Evolutionary conservation across 2,113 vertebrate genomes (phyloP).

Genomic region (Gobio gobio): DNA sequence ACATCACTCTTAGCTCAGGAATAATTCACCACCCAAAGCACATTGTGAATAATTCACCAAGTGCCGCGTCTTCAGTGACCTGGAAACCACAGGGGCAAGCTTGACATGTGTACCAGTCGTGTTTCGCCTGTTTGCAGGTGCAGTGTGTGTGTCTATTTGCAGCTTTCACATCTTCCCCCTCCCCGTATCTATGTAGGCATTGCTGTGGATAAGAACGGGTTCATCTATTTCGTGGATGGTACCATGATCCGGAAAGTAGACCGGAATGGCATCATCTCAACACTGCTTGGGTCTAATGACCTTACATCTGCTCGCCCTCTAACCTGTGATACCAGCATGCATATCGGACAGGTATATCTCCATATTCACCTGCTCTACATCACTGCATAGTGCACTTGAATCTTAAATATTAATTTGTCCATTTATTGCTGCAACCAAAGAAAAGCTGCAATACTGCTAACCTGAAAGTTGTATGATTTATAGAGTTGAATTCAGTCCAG

Average conservation of each 20-base stretch:
- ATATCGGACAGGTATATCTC: conserved; percentile 91
- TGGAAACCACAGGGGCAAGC: conserved; percentile 54
- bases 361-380: neutral
- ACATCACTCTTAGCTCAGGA: conserved; percentile 32
- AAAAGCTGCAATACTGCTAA: neutral
- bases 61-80: conserved; percentile 44
- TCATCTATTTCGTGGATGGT: conserved; percentile 98
- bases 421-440: neutral
- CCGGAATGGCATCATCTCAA: conserved; percentile 97
- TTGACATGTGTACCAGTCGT: conserved; percentile 48
- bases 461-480: conserved; percentile 4
- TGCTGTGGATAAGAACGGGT: conserved; percentile 93
- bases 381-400: neutral
- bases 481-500: neutral
- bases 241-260: conserved; percentile 99
- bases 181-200: conserved; percentile 79
- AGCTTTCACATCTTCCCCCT: conserved; percentile 23
- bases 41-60: conserved; percentile 57
- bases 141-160: conserved; percentile 45
- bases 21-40: conserved; percentile 59
- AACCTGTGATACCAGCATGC: conserved; percentile 99
- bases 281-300: conserved; percentile 94
- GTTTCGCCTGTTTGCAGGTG: conserved; percentile 42
- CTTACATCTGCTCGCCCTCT: conserved; percentile 94
- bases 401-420: neutral